A percentile compares a stretch with the other conserved stretches of the same genome.
These are phyloP conservation scores for Eristalinus sepulchralis DNA, from an alignment of 2,888 invertebrate species.

Conservation along the genomic window DNA sequence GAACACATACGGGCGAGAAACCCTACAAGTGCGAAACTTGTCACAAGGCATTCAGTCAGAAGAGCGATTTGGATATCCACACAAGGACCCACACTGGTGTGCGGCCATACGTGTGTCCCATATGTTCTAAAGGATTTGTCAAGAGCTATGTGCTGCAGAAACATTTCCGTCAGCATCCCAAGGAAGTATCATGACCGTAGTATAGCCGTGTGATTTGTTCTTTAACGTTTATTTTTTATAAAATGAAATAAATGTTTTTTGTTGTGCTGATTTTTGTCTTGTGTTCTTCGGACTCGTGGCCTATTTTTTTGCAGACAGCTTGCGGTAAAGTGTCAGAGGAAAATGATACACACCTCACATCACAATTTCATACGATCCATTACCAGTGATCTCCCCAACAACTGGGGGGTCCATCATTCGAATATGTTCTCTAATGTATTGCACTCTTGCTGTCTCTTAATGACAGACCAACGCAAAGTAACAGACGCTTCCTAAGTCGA, in stretches of 20 bases:
- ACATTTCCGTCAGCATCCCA: constrained; percentile 59
- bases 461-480: too few species aligned
- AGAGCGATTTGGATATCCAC: constrained; percentile 56
- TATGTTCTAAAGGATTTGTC: constrained; percentile 76
- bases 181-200: neutral
- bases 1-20: constrained; percentile 81
- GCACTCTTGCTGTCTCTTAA: too few species aligned
- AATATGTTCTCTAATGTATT: too few species aligned
- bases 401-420: too few species aligned
- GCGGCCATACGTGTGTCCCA: constrained; percentile 74
- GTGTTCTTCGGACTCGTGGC: too few species aligned
- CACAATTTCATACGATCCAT: too few species aligned
- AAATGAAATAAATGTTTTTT: neutral
- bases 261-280: neutral
- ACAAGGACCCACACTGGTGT: constrained; percentile 78
- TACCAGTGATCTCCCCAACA: too few species aligned
- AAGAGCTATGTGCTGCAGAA: constrained; percentile 73
- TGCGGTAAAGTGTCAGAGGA: too few species aligned
- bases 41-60: constrained; percentile 48
- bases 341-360: too few species aligned
- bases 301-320: too few species aligned
- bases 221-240: neutral
- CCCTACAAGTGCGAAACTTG: constrained; percentile 65
- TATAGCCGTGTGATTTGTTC: neutral
- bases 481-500: too few species aligned